phyloP scores from a whole-genome alignment of 2,113 vertebrate genomes.

The Cyphomyrus plagiostoma region DNA sequence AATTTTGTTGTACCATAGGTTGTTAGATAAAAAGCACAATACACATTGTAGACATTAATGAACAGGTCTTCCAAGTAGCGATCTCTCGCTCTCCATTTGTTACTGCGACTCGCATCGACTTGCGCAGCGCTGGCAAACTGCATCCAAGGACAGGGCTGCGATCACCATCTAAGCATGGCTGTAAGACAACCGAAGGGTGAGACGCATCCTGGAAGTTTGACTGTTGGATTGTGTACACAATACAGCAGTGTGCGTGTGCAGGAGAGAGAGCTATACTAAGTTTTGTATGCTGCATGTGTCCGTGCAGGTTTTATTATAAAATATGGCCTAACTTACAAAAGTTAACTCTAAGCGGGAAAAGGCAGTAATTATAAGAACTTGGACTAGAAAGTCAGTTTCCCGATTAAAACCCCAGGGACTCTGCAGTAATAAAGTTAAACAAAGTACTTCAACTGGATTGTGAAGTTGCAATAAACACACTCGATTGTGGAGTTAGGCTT shows the following conservation, averaged over 20 bases:
- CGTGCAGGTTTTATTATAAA: not conserved
- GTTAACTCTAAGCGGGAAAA: not conserved
- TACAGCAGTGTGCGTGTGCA: not conserved
- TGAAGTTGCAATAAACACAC: not conserved
- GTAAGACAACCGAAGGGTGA: not conserved
- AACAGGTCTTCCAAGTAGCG: not conserved
- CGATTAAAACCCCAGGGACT: not conserved
- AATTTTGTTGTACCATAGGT: not conserved
- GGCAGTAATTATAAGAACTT: not conserved
- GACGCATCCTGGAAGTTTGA: not conserved
- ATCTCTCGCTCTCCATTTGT: not conserved
- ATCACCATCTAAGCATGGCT: not conserved
- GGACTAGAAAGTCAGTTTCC: not conserved
- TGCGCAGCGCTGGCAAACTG: not conserved
- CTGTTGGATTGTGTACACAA: conserved; percentile 1
- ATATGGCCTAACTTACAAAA: not conserved
- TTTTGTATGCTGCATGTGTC: not conserved
- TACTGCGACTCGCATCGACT: not conserved
- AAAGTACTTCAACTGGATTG: not conserved
- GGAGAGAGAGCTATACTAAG: not conserved
- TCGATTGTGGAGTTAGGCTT: not conserved
- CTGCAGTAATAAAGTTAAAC: not conserved
- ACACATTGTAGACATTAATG: not conserved
- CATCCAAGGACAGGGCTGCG: not conserved
- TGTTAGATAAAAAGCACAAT: not conserved